Conservation (phyloP, 2,113 vertebrate species). For the Cardinalis cardinalis region DNA sequence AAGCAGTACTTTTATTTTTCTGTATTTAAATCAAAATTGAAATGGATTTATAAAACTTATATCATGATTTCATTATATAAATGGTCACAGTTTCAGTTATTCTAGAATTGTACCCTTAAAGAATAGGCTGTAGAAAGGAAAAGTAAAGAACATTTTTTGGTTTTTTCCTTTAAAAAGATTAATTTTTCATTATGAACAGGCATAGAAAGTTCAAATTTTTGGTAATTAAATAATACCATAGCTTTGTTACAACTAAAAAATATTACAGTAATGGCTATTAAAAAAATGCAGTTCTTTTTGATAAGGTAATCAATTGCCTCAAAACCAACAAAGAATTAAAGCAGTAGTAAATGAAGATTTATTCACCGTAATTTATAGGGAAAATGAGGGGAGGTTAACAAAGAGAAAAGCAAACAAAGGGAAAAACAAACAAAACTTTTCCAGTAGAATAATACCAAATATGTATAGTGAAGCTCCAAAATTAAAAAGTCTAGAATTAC, state of each 20-base stretch:
- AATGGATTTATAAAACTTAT: not conserved
- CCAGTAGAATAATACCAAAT: not conserved
- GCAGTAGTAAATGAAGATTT: not conserved
- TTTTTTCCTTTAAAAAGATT: accelerated
- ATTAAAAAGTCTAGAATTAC: not conserved
- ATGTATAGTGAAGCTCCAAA: not conserved
- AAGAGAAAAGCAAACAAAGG: not conserved
- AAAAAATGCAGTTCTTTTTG: not conserved
- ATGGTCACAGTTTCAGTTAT: not conserved
- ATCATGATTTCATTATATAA: not conserved
- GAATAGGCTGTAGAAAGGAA: not conserved
- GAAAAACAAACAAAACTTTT: not conserved
- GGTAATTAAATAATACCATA: not conserved
- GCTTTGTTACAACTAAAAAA: not conserved
- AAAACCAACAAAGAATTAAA: not conserved
- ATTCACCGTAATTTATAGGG: not conserved
- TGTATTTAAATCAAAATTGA: not conserved
- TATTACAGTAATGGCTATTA: not conserved
- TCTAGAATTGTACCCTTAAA: not conserved
- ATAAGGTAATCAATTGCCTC: not conserved
- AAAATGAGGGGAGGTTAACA: not conserved
- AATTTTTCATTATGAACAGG: not conserved
- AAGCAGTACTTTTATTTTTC: not conserved
- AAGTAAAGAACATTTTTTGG: not conserved
- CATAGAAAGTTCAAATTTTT: not conserved